Conservation (phyloP, 2,113 vertebrate species). For the Ptyas mucosa region DNA sequence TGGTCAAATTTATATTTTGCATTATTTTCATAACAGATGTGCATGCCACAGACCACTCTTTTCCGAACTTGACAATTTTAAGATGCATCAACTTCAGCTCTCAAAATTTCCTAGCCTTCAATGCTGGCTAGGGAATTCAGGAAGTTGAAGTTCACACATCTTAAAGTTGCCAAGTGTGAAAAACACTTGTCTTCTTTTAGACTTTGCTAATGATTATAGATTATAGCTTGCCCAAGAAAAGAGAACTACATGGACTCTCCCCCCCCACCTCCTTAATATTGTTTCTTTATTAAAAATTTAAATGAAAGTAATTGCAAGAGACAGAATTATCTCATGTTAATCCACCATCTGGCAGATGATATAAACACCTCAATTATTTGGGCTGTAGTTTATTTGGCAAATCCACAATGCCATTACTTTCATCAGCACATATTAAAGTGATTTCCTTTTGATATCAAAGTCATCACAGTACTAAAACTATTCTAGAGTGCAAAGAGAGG, state of each 20-base stretch:
- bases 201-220: slow-evolving; percentile 27
- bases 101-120: background rate
- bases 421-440: slow-evolving; percentile 38
- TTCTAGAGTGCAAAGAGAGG: background rate
- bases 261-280: slow-evolving; percentile 26
- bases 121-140: background rate
- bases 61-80: background rate
- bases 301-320: slow-evolving; percentile 50
- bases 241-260: background rate
- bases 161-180: background rate
- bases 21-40: fast-evolving
- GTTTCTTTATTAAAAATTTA: slow-evolving; percentile 39
- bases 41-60: background rate
- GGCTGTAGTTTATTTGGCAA: slow-evolving; percentile 41
- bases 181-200: background rate
- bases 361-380: slow-evolving; percentile 56
- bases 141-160: background rate
- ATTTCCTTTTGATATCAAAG: slow-evolving; percentile 6
- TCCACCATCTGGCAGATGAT: slow-evolving; percentile 55
- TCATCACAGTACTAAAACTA: background rate
- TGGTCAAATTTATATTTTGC: fast-evolving
- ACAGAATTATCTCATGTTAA: slow-evolving; percentile 45
- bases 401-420: slow-evolving; percentile 29
- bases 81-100: background rate
- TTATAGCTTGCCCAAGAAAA: slow-evolving; percentile 34